Evolutionary conservation across 30 jellyfish, hydroid and myxozoan species (phyloP).

Genomic region (Aurelia sp.): DNA sequence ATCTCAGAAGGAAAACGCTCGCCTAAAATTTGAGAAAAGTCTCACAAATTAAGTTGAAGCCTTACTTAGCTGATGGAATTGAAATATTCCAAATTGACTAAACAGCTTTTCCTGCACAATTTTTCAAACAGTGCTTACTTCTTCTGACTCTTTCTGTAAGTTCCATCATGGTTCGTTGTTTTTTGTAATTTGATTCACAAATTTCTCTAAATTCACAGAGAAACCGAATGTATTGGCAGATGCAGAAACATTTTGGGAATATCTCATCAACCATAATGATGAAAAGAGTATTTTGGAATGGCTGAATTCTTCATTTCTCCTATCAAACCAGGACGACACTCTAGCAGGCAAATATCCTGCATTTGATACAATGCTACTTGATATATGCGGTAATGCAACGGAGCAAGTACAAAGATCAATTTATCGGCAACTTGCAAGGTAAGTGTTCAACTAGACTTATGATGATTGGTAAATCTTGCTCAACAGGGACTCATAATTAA

Average conservation of each 20-base stretch:
- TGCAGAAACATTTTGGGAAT: slow-evolving; percentile 60
- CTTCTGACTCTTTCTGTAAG: too few species aligned
- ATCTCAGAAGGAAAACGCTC: too few species aligned
- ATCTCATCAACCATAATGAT: slow-evolving; percentile 45
- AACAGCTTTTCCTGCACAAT: too few species aligned
- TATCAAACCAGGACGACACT: background rate
- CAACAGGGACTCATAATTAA: too few species aligned
- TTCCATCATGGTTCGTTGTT: too few species aligned
- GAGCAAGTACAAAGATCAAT: slow-evolving; percentile 5
- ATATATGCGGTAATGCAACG: slow-evolving; percentile 36
- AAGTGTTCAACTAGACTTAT: background rate
- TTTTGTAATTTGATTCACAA: background rate
- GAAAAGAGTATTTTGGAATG: slow-evolving; percentile 37
- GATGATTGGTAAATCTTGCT: too few species aligned
- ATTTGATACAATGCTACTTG: slow-evolving; percentile 53
- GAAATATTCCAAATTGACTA: too few species aligned
- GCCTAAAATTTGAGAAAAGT: too few species aligned
- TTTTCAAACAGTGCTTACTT: too few species aligned
- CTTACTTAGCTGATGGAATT: too few species aligned
- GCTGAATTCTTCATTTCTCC: slow-evolving; percentile 6
- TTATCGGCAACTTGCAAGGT: slow-evolving; percentile 47
- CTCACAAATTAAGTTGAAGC: too few species aligned
- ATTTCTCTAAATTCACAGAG: background rate
- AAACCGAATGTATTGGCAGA: slow-evolving; percentile 23
- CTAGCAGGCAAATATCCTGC: background rate